A percentile compares a stretch with the other conserved stretches of the same genome.
phyloP scores from a whole-genome alignment of 2,113 vertebrate species.

The Circaetus cinerascens region DNA sequence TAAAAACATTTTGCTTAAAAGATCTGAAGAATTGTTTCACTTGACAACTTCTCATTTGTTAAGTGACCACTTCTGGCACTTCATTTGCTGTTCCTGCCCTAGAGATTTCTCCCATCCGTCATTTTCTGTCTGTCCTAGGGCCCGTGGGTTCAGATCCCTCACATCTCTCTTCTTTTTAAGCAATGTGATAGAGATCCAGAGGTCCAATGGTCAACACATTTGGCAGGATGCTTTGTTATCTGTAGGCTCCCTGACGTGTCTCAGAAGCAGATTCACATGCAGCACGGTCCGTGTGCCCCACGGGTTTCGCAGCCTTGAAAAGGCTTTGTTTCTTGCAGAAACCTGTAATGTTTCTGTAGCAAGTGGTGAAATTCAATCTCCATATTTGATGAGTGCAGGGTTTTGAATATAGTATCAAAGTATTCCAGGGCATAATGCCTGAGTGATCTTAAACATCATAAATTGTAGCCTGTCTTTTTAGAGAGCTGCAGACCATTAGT shows the following conservation, averaged over 20 bases:
- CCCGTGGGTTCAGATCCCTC: background rate
- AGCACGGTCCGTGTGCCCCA: background rate
- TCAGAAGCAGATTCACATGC: background rate
- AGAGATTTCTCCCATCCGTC: background rate
- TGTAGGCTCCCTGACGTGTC: accelerated
- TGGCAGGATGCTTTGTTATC: background rate
- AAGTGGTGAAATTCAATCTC: background rate
- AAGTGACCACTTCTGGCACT: background rate
- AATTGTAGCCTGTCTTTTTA: background rate
- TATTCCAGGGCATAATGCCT: background rate
- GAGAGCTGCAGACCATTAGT: background rate
- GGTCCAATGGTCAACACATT: background rate
- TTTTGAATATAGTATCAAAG: background rate
- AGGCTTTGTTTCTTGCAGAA: background rate
- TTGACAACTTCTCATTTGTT: background rate
- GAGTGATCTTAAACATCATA: background rate
- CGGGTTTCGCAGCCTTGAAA: background rate
- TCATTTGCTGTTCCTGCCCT: background rate
- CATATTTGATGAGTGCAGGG: background rate
- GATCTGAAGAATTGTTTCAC: background rate
- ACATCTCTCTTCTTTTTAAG: background rate
- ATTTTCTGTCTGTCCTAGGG: background rate
- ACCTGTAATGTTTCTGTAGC: background rate
- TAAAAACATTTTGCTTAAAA: background rate
- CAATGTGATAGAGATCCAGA: background rate